Evolutionary conservation across 2,888 invertebrate species (phyloP), one percentile per base, ranked within the genome.

Genomic region (Agrochola lychnidis): DNA sequence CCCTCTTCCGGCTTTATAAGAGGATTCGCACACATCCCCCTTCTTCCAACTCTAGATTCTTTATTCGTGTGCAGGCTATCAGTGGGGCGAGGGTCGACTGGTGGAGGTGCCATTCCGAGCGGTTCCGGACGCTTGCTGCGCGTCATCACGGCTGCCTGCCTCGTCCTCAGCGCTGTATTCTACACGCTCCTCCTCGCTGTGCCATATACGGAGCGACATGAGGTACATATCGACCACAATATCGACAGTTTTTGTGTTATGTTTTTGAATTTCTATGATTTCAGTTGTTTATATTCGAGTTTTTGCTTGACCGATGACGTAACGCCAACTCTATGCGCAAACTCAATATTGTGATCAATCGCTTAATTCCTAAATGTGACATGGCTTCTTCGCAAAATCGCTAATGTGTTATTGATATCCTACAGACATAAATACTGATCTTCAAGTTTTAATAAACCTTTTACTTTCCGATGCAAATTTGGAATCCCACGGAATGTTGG

Each of bases 141-240:
- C 12, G 94, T 98, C 64, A 96, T 98, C 93, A 98, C 98, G 14
- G 98, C 98, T 0, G 87, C 97, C 10, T 97, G 97, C 82, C 96
- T 98, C 77, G 93, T 98, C 70, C 94, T 98, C 73, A 97, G 98
- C 7, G 98, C 98, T 14, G 89, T 98, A 22, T 97, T 98, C 87
- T 98, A 98, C 91, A 97, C 97, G 76, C 94, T 98, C 19, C 94
- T 98, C 19, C 95, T 98, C 69, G 95, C 97, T 53, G 97, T 98
- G 45, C 98, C 98, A 12, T 97, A 97, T 61, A 97, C 98, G 70
- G 97, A 97, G 87, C 97, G 97, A 81, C 95, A 97, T 88, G 97
- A 97, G 89, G 96, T 97, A 45, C 12, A 0, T 45, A 45, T 12
- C 12, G n/a, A n/a, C n/a, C n/a, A n/a, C n/a, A n/a, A n/a, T 45